Percentiles rank a stretch among this genome's conserved stretches.
These are phyloP conservation scores for Hartigia nigra DNA, from an alignment of 2,888 invertebrate species.

Conservation along the genomic window DNA sequence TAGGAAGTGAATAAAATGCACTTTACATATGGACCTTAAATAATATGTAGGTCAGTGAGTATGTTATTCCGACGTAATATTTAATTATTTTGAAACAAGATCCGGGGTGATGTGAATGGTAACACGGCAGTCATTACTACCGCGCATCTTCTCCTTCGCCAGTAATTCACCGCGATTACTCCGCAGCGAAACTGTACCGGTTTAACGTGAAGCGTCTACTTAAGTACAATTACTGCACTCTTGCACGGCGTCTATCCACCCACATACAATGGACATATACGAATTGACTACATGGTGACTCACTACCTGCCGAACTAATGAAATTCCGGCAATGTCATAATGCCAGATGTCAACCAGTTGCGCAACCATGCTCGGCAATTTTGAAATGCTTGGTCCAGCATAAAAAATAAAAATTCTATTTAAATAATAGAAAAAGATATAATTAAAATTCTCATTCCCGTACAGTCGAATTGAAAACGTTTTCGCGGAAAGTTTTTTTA, in stretches of 20 bases:
- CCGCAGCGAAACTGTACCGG: constrained; percentile 45
- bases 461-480: no score
- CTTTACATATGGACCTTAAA: background rate
- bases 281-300: constrained; percentile 38
- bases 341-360: constrained; percentile 4
- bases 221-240: constrained; percentile 57
- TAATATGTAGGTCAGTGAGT: background rate
- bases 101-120: background rate
- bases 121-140: background rate
- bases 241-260: constrained; percentile 14
- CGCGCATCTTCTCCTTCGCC: background rate
- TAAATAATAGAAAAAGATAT: background rate
- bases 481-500: no score
- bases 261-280: constrained; percentile 3
- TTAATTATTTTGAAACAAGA: background rate
- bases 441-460: background rate
- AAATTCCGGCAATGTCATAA: constrained; percentile 39
- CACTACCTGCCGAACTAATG: constrained; percentile 42
- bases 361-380: no score
- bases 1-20: background rate
- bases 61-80: background rate
- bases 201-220: constrained; percentile 55
- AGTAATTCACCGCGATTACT: constrained; percentile 47
- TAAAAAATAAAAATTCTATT: background rate
- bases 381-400: no score